Base-by-base conservation (phyloP, 2,113 vertebrate species). In the Porphyrio hochstetteri region DNA sequence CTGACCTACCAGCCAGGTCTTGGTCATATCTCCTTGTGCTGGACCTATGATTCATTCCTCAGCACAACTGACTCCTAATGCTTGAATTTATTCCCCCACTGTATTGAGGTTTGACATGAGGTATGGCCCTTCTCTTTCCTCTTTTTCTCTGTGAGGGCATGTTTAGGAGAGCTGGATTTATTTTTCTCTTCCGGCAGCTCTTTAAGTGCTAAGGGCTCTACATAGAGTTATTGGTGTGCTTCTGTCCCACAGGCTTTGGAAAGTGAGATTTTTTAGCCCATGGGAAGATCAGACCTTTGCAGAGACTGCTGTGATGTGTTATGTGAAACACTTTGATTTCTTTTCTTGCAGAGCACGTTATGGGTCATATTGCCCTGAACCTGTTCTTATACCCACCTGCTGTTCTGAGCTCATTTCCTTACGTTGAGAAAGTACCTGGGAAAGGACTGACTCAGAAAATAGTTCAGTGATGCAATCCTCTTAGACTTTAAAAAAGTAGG, bases 371-470 rank as follows among this genome's bases (percentile, higher is more conserved):
- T 93, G 83, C 76, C 35, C 87, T 68, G 46, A 82, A 86, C 77
- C 76, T 94, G 24, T 91, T 35, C 38, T 92, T 56, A 35, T 56
- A 69, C 27, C 65, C 50, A 72, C 79, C 87, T 93, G 76, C 91
- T 96, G 91, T 82, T 63, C 90, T 86, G 60, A 87, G 65, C 48
- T 82, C 53, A 63, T 87, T 94, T 95, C 44, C 50, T 91, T 82
- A 79, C 36, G 4, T 16, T 75, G 57, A 59, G 67, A 88, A 85
- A 90, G 68, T 75, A 50, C 31, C 59, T 84, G 63, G 57, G 75
- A 93, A 92, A 93, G 38, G 89, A 81, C 16, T 50, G 44, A 36
- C 19, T 83, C 64, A 53, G 85, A 88, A 95, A 92, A 67, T 60
- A 75, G 42, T 74, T 86, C n/a, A 33, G 53, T 69, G 82, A 52